These are phyloP conservation scores for Megalops atlanticus DNA, from an alignment of 2,113 vertebrate genomes.

Conservation along the genomic window DNA sequence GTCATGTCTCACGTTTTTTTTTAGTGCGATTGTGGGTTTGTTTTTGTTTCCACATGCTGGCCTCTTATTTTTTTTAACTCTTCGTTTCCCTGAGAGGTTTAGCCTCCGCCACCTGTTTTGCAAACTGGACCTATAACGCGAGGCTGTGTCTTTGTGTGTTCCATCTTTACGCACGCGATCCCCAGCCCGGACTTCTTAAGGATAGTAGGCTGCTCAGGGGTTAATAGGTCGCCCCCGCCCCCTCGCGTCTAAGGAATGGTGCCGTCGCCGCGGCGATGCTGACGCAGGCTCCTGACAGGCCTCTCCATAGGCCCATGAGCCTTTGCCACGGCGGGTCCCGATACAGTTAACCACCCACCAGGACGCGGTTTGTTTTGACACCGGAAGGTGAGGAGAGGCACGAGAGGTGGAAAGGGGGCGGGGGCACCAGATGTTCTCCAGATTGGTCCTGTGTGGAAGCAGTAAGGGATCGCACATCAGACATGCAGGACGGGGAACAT, in stretches of 20 bases:
- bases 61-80: not conserved
- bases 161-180: not conserved
- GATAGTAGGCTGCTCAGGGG: slow-evolving; percentile 1
- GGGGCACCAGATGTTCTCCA: slow-evolving; percentile 55
- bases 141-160: not conserved
- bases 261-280: not conserved
- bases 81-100: not conserved
- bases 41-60: not conserved
- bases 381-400: slow-evolving; percentile 27
- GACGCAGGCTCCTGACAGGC: not conserved
- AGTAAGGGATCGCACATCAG: slow-evolving; percentile 41
- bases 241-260: not conserved
- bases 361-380: slow-evolving; percentile 32
- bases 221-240: slow-evolving; percentile 9
- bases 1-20: slow-evolving; percentile 8
- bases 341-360: slow-evolving; percentile 31
- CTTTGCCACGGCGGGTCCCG: slow-evolving; percentile 5
- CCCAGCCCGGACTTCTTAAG: not conserved
- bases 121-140: not conserved
- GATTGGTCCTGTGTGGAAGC: slow-evolving; percentile 49
- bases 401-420: not conserved
- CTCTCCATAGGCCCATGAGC: not conserved
- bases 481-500: slow-evolving; percentile 31
- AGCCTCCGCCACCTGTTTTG: too few species aligned
- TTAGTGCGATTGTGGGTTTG: slow-evolving; percentile 8